Percentiles rank a stretch among this genome's conserved stretches.
phyloP scores from a whole-genome alignment of 2,888 invertebrate genomes.

The Holacanthella duospinosa region DNA sequence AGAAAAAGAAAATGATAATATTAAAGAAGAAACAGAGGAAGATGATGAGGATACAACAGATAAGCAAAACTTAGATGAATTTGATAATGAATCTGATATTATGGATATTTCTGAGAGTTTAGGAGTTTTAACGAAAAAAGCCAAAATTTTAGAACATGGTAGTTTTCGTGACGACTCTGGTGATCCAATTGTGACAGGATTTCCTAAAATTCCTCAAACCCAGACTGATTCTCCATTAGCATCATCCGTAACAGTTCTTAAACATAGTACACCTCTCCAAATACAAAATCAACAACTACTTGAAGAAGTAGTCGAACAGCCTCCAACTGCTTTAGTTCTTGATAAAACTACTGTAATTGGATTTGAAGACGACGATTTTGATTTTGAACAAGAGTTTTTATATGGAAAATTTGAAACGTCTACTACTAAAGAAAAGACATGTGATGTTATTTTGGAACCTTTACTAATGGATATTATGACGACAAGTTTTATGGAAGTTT shows the following conservation, averaged over 20 bases:
- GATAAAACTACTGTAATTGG: neutral
- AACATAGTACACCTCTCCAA: neutral
- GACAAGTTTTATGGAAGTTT: constrained; percentile 1
- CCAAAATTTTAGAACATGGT: too few relatives aligned
- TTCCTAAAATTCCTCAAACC: neutral
- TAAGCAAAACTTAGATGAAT: neutral
- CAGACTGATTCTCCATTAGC: neutral
- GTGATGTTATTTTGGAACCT: too few relatives aligned
- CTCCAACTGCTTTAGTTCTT: neutral
- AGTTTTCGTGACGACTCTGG: neutral
- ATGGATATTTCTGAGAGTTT: neutral
- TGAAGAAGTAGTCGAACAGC: neutral
- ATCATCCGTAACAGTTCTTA: neutral
- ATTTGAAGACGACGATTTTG: neutral
- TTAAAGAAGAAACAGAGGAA: neutral
- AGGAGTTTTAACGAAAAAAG: too few relatives aligned
- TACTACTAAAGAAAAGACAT: too few relatives aligned
- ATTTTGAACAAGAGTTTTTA: neutral
- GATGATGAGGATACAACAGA: neutral
- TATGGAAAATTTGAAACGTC: neutral
- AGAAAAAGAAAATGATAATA: neutral
- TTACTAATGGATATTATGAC: neutral
- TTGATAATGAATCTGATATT: neutral
- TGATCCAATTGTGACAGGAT: neutral
- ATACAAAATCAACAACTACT: neutral